Evolutionary conservation across 1,140 invertebrate genomes (phyloP).

Genomic region (Conus ventricosus): DNA sequence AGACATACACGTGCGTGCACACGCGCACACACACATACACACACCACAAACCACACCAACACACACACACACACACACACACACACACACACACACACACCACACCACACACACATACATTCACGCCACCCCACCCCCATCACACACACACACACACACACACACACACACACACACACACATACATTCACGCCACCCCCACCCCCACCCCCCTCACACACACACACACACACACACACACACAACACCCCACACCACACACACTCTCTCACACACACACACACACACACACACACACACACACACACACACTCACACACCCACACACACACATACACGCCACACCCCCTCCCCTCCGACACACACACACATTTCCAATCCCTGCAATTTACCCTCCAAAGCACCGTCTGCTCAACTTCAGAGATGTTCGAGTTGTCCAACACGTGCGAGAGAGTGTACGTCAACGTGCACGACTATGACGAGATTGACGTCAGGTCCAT

Average conservation of each 20-base stretch:
- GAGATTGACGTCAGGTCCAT: constrained; percentile 3
- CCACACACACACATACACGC: neutral
- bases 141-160: constrained; percentile 5
- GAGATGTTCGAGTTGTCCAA: neutral
- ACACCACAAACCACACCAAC: too few relatives aligned
- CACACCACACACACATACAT: too few relatives aligned
- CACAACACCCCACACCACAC: neutral
- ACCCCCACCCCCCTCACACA: too few relatives aligned
- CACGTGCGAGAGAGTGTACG: neutral
- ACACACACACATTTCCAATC: too few relatives aligned
- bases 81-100: neutral
- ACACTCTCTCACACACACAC: constrained; percentile 13
- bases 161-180: neutral
- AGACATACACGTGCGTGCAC: neutral
- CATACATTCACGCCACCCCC: too few relatives aligned
- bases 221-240: neutral
- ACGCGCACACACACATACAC: neutral
- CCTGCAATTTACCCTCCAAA: too few relatives aligned
- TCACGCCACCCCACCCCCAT: too few relatives aligned
- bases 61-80: neutral
- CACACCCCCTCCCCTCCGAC: too few relatives aligned
- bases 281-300: constrained; percentile 5
- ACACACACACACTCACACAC: neutral
- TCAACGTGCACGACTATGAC: constrained; percentile 4
- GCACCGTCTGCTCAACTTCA: neutral